phyloP scores from a whole-genome alignment of 35 echinoderm and acorn worm genomes.

The Stichopus chloronotus region DNA sequence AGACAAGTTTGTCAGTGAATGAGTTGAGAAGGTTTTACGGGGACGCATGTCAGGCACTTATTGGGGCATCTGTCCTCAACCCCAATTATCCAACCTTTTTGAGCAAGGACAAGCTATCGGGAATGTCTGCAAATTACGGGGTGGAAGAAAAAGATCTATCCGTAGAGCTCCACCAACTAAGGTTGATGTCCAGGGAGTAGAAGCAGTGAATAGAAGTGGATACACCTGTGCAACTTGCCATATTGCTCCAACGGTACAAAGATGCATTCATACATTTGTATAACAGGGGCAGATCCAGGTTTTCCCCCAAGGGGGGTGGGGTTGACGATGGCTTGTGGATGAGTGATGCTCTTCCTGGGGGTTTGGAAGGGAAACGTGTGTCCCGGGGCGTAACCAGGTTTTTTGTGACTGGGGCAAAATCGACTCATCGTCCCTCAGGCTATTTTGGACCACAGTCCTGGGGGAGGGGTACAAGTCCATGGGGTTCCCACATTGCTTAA shows the following conservation, averaged over 20 bases:
- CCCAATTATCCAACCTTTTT: constrained; percentile 50
- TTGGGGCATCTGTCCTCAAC: constrained; percentile 30
- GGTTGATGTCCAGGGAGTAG: constrained; percentile 10
- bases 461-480: too few species aligned
- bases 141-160: neutral
- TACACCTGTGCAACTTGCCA: constrained; percentile 34
- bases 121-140: constrained; percentile 7
- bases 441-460: too few species aligned
- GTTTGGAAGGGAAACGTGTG: too few species aligned
- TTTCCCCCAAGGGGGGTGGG: too few species aligned
- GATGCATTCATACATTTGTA: constrained; percentile 25
- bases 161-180: constrained; percentile 34
- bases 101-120: too few species aligned
- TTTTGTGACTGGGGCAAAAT: too few species aligned
- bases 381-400: too few species aligned
- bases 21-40: constrained; percentile 19
- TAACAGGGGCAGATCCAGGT: too few species aligned
- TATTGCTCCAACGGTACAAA: constrained; percentile 27
- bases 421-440: too few species aligned
- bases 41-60: constrained; percentile 31
- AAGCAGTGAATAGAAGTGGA: constrained; percentile 17
- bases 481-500: too few species aligned
- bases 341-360: too few species aligned
- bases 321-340: too few species aligned
- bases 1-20: constrained; percentile 47